Base-by-base conservation (phyloP, 2,797 vertebrate genomes). In the Pterois miles region DNA sequence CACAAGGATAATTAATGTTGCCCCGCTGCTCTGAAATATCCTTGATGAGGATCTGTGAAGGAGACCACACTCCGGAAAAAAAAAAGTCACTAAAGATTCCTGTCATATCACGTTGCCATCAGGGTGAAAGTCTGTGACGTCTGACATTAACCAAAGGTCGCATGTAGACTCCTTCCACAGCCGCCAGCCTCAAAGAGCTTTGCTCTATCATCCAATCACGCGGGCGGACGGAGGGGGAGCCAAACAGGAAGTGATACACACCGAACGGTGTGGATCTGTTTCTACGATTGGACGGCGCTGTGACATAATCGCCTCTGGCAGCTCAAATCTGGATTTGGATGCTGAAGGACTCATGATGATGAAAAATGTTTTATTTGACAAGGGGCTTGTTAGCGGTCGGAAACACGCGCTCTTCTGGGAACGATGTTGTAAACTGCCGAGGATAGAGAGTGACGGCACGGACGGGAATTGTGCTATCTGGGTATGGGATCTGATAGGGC, bases 61-160 rank as follows among this genome's bases (percentile, higher is more conserved):
- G 80, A 76, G 75, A 83, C 58, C 72, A 66, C 56, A 85, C 58
- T 76, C 25, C 1, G 6, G 59, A 22, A 8, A 20, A 65, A 73
- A 85, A 78, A 89, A 78, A 83, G 78, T 92, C 91, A 84, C 83
- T 86, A 86, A 91, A 90, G 87, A 92, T 84, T 85, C 54, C 74
- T 83, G 88, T 89, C 91, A 89, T 95, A 94, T 94, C 95, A 92
- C 65, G 53, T 89, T 93, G 73, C 90, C 93, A 90, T 91, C 89
- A 76, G 80, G 72, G 67, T 72, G 90, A 94, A 93, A 89, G 82
- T 88, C 82, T 92, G 84, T 89, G 94, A 95, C 88, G 76, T 92
- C 69, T 95, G 94, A 93, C 94, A 95, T 96, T 94, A 93, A 95
- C 86, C 80, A 96, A 96, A 96, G 96, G 96, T 96, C 94, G 89